Base-by-base conservation (phyloP, 2,797 vertebrate genomes). In the Anomalospiza imberbis region DNA sequence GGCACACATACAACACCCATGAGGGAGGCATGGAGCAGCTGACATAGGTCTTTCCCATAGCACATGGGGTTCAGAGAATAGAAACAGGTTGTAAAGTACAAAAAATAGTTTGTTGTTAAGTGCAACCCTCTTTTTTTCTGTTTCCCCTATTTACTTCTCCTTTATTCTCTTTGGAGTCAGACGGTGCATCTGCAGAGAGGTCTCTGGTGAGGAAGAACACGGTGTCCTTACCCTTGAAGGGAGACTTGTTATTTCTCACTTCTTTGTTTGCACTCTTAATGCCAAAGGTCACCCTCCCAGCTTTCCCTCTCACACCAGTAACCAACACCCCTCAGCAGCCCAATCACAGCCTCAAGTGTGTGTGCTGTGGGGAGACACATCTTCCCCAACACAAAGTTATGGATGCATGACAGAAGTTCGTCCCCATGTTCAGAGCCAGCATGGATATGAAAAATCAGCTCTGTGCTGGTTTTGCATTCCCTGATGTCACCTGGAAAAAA, bases 91-190 rank as follows among this genome's bases (percentile, higher is more conserved):
- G 20, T 31, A 66, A 85, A 75, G 38, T 7, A 8, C 31, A 75
- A 65, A 92, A 88, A 78, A 40, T 21, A 81, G 32, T 78, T 77
- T 17, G 71, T 68, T 92, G 29, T 72, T 94, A n/a, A 83, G 42
- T 40, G 34, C 34, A 85, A 89, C 48, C 3, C 32, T 7, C 20
- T 63, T 94, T 91, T 91, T 83, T 92, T 67, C 65, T 88, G 75
- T 96, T 96, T 95, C 95, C 87, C n/a, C 73, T 93, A 91, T 92
- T 94, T 85, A 96, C 93, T 96, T 96, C 96, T 93, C 85, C 82
- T 95, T 96, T 96, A 85, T 24, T 63, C 45, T 44, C 50, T 57
- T 89, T 93, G 96, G 89, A 96, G 89, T 36, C 66, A 85, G 57
- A 7, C 9, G 1, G 65, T 88, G n/a, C 65, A 89, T 91, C 87